A percentile compares a stretch with the other conserved stretches of the same genome.
phyloP scores from a whole-genome alignment of 2,113 vertebrate species.

The western clawed frog (Xenopus tropicalis) region UCB_Xtro_10.0 CM004446.2:70756001-70756500 shows the following conservation, averaged over 20 bases:
- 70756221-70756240: slow-evolving; percentile 96
- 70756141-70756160: slow-evolving; percentile 93
- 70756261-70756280: slow-evolving; percentile 60
- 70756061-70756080: slow-evolving; percentile 93
- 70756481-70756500: slow-evolving; percentile 31
- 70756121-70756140: slow-evolving; percentile 94
- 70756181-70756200: slow-evolving; percentile 99
- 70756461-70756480: slow-evolving; percentile 30
- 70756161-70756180: slow-evolving; percentile 99
- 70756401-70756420: slow-evolving; percentile 63
- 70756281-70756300: slow-evolving; percentile 49
- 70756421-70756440: slow-evolving; percentile 68
- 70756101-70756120: slow-evolving; percentile 93
- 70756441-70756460: slow-evolving; percentile 39
- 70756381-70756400: slow-evolving; percentile 62
- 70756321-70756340: slow-evolving; percentile 49
- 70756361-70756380: slow-evolving; percentile 62
- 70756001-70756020: slow-evolving; percentile 89
- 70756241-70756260: slow-evolving; percentile 71
- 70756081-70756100: slow-evolving; percentile 94
- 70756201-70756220: slow-evolving; percentile 99
- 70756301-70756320: slow-evolving; percentile 47
- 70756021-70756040: slow-evolving; percentile 90
- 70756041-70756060: slow-evolving; percentile 98
- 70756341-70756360: slow-evolving; percentile 65